Base-by-base conservation (phyloP, 30 jellyfish, hydroid and myxozoan species). In the Cassiopea xamachana region DNA sequence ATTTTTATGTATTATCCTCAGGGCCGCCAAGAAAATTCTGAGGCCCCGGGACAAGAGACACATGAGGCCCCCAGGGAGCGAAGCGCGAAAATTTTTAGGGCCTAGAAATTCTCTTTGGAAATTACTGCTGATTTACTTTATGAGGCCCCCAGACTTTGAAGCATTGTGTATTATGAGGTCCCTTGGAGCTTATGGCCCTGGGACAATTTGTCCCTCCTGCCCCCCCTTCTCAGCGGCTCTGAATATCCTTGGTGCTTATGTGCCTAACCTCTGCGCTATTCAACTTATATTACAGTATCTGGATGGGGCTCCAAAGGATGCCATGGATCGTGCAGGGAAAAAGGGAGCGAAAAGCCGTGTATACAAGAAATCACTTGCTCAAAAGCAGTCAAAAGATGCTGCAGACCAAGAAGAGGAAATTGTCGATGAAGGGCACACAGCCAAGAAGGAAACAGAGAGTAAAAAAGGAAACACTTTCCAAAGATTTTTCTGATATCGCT, bases 261-360 rank as follows among this genome's bases (percentile, higher is more conserved):
- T 2, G 6, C 6, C 74, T 64, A 14, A 64, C 74, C 74, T 17
- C 43, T 17, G 74, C 15, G 8, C 74, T 14, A 9, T 27, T 27
- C 51, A 13, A 17, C 27, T 70, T 43, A 60, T 49, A 1, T 75
- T 86, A 13, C 64, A 86, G 93, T 86, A 2, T 47, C 7, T 48
- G 18, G 93, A 86, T 7, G 74, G 77, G 7, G 44, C 55, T 60
- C 88, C 93, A 44, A 75, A 75, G 75, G 93, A 76, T 10, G 68
- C 75, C 48, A 75, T 86, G 45, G 93, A 86, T 17, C 87, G 88
- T 39, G 51, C 50, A 2, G 1, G 75, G 64, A 86, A 86, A 69
- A 86, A 86, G 58, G 83, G 75, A 1, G 1, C 93, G 27, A 86
- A 86, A 75, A 46, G 69, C 78, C 76, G 75, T 6, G 50, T 78